A percentile compares a stretch with the other conserved stretches of the same genome.
Conservation (phyloP, 2,888 invertebrate species). For the Heliothis peltigera region DNA sequence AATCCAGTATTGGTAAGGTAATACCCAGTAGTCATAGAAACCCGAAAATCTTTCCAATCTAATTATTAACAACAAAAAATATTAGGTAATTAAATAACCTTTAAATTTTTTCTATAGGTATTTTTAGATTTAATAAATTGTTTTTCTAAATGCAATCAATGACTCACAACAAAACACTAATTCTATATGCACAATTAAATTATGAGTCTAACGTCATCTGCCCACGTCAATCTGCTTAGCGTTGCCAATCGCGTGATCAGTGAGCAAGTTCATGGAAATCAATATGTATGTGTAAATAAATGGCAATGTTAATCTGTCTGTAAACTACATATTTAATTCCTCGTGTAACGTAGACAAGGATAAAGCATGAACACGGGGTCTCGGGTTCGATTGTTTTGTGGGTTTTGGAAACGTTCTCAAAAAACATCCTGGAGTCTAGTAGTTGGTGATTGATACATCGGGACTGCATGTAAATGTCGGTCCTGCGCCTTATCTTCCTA, state of each 20-base stretch:
- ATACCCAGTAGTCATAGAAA: too few species aligned
- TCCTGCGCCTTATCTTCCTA: too few species aligned
- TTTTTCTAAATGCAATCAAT: background rate
- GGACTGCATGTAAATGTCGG: too few species aligned
- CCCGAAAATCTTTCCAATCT: too few species aligned
- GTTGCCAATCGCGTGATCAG: slow-evolving; percentile 16
- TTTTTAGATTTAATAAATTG: background rate
- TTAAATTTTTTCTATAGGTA: background rate
- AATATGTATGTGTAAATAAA: slow-evolving; percentile 20
- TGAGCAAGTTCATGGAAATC: slow-evolving; percentile 33
- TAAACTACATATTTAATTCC: background rate
- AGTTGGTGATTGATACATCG: too few species aligned
- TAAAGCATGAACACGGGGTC: too few species aligned
- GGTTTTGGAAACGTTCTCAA: too few species aligned
- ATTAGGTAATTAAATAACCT: too few species aligned
- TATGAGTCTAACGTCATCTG: slow-evolving; percentile 18
- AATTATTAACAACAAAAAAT: too few species aligned
- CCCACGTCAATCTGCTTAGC: slow-evolving; percentile 24
- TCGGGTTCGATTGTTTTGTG: too few species aligned
- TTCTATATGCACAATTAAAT: slow-evolving; percentile 30
- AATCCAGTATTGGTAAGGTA: too few species aligned
- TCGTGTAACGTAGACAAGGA: background rate
- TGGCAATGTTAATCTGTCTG: background rate
- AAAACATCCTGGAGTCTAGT: too few species aligned
- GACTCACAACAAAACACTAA: slow-evolving; percentile 2